phyloP scores from a whole-genome alignment of 2,797 vertebrate species.

The Rhinichthys osculus region DNA sequence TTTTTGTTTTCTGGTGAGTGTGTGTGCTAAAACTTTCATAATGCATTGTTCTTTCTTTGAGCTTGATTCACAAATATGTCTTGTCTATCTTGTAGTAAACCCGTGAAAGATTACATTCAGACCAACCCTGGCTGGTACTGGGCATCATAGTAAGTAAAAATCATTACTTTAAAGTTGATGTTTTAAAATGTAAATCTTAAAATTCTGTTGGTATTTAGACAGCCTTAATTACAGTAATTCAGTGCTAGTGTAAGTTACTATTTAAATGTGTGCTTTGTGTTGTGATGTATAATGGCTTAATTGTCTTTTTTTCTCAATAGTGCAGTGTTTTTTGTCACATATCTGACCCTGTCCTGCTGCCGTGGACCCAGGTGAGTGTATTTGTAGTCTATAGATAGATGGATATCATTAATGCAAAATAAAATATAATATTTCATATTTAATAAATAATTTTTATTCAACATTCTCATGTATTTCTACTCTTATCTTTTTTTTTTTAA shows the following conservation, averaged over 20 bases:
- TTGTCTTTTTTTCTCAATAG: constrained; percentile 71
- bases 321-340: constrained; percentile 90
- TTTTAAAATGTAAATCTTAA: neutral
- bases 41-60: neutral
- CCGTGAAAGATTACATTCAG: constrained; percentile 88
- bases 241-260: neutral
- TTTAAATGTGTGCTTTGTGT: neutral
- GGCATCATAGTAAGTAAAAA: constrained; percentile 92
- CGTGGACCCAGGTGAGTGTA: constrained; percentile 83
- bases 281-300: constrained; percentile 8
- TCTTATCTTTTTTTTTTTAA: neutral
- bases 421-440: neutral
- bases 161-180: neutral
- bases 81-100: constrained; percentile 77
- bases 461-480: constrained; percentile 1
- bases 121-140: constrained; percentile 92
- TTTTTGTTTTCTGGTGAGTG: constrained; percentile 94
- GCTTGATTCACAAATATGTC: neutral
- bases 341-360: constrained; percentile 90
- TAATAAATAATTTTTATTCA: neutral
- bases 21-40: constrained; percentile 9
- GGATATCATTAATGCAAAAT: neutral
- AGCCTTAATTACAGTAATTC: neutral
- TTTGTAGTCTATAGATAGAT: neutral
- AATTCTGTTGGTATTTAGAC: neutral